Conservation (phyloP, 2,797 vertebrate genomes). For the Pelodytes ibericus region DNA sequence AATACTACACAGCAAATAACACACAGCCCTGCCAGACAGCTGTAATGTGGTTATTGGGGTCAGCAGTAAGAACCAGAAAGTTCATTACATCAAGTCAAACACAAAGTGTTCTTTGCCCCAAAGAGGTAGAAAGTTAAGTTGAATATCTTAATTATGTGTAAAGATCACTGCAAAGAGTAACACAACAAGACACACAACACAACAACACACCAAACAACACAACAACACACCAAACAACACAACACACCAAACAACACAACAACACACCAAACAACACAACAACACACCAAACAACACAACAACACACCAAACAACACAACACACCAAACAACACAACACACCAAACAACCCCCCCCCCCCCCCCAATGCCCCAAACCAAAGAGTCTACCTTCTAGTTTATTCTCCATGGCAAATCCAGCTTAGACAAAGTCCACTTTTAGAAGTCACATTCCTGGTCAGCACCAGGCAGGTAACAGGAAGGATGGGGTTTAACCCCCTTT, state of each 20-base stretch:
- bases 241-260: neutral
- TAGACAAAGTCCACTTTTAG: conserved; percentile 59
- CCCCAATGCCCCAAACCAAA: conserved; percentile 19
- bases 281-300: conserved; percentile 23
- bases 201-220: too few species aligned
- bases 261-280: neutral
- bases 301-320: conserved; percentile 30
- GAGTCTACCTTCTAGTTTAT: conserved; percentile 79
- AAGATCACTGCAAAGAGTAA: too few species aligned
- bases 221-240: too few species aligned
- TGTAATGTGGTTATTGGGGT: too few species aligned
- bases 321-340: conserved; percentile 21
- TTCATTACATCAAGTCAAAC: too few species aligned
- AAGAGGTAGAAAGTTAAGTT: too few species aligned
- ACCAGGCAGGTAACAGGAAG: conserved; percentile 6
- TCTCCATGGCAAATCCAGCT: conserved; percentile 78
- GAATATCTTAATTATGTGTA: too few species aligned
- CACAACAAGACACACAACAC: too few species aligned
- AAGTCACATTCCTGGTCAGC: conserved; percentile 65
- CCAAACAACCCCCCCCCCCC: conserved; percentile 1
- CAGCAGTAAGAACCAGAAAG: too few species aligned
- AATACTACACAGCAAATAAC: too few species aligned
- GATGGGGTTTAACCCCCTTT: neutral
- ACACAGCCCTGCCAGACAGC: too few species aligned
- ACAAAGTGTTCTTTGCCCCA: too few species aligned